phyloP scores from a whole-genome alignment of 2,888 invertebrate genomes.

The Bombylius major region DNA sequence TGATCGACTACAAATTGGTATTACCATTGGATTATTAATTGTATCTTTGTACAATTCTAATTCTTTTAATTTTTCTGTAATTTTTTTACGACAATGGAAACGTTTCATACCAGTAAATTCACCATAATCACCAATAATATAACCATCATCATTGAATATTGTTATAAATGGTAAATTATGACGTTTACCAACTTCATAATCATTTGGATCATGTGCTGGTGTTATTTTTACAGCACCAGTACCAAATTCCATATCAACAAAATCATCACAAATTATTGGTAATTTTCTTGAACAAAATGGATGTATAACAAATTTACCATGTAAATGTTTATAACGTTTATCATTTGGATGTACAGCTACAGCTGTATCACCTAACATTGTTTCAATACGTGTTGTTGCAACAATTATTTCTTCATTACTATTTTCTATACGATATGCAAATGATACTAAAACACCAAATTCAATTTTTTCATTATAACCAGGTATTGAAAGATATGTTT shows the following conservation, averaged over 20 bases:
- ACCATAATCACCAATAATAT: constrained; percentile 65
- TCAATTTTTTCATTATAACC: constrained; percentile 59
- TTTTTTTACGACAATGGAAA: constrained; percentile 74
- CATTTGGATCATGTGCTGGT: constrained; percentile 93
- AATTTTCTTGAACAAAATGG: constrained; percentile 75
- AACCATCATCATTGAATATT: constrained; percentile 86
- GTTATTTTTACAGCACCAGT: constrained; percentile 99
- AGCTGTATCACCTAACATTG: constrained; percentile 95
- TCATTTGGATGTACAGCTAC: constrained; percentile 97
- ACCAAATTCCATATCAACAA: constrained; percentile 91
- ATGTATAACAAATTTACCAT: constrained; percentile 74
- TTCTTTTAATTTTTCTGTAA: constrained; percentile 62
- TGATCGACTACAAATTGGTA: constrained; percentile 90
- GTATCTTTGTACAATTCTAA: constrained; percentile 63
- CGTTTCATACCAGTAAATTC: constrained; percentile 76
- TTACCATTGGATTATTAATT: constrained; percentile 88
- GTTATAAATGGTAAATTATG: constrained; percentile 77
- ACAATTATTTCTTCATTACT: constrained; percentile 73
- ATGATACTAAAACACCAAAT: constrained; percentile 84
- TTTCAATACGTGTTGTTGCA: constrained; percentile 96
- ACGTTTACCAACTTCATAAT: constrained; percentile 89
- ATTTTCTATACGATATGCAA: constrained; percentile 71
- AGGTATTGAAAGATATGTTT: constrained; percentile 78
- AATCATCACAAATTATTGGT: constrained; percentile 83
- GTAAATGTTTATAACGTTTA: constrained; percentile 63